Base-by-base conservation (phyloP, 1,140 invertebrate species). In the Drosophila tani region DNA sequence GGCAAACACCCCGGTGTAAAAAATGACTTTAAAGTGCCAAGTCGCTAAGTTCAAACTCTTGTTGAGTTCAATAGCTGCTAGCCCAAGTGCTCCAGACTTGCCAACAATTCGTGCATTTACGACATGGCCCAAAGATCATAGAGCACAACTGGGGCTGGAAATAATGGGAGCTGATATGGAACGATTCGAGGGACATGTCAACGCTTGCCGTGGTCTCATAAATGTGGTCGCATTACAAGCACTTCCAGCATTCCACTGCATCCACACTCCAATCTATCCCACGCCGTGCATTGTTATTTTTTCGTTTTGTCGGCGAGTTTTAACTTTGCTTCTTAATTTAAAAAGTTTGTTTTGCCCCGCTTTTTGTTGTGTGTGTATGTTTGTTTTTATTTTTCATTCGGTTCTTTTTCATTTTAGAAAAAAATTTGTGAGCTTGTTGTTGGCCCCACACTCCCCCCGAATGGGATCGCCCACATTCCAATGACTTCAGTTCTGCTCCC, bases 301-400 rank as follows among this genome's bases (percentile, higher is more conserved):
- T 63, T 69, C 41, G n/a, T 73, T 82, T 87, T 76, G 75, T 67
- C 71, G 67, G 47, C 67, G 77, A 84, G 85, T 87, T 87, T 86
- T 87, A 87, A 88, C 81, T 87, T 87, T 87, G 85, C 81, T 88
- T 80, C 84, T 87, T 87, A 87, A 87, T 87, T 87, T 87, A 88
- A 87, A 87, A 87, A 87, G 81, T 87, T 87, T 85, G 79, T 68
- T 78, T 46, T 65, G 59, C 38, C 67, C 29, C 70, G 70, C 45
- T 50, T 59, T 73, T 24, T 29, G 12, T 19, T 65, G 19, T 43
- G 17, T 65, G 24, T 65, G 15, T 70, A 17, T 56, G 19, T n/a
- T 58, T 27, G 51, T 50, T 74, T 63, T 41, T 43, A 27, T 53
- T 46, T 80, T 58, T 57, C 51, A 79, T 67, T 75, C 67, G 66